Evolutionary conservation across 2,797 vertebrate genomes (phyloP).

Genomic region (Hoplostethus atlanticus): DNA sequence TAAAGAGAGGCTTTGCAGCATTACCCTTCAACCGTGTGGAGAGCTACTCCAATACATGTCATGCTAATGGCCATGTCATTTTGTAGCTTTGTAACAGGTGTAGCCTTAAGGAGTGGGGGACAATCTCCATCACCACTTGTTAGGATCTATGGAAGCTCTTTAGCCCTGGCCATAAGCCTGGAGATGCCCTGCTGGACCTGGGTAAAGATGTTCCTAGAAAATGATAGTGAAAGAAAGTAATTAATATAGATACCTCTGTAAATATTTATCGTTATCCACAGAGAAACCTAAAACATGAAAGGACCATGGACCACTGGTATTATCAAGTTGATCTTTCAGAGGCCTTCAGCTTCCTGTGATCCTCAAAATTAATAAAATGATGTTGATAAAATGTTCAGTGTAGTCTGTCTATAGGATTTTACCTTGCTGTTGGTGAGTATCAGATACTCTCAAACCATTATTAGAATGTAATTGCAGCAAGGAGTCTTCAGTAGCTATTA

Average conservation of each 20-base stretch:
- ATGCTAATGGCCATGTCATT: background rate
- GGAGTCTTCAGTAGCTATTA: background rate
- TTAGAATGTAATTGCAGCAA: background rate
- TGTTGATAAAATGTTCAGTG: too few relatives aligned
- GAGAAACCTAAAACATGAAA: too few relatives aligned
- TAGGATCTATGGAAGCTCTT: conserved; percentile 39
- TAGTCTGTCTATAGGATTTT: too few relatives aligned
- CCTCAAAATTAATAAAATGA: too few relatives aligned
- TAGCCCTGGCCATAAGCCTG: conserved; percentile 19
- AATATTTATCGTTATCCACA: background rate
- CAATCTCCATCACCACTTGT: conserved; percentile 31
- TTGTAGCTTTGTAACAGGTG: background rate
- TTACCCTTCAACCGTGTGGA: background rate
- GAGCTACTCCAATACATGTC: background rate
- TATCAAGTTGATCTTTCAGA: too few relatives aligned
- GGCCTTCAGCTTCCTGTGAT: too few relatives aligned
- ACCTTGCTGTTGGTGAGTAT: too few relatives aligned
- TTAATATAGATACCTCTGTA: conserved; percentile 1
- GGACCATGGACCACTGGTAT: too few relatives aligned
- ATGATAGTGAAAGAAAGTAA: conserved; percentile 15
- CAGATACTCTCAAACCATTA: background rate
- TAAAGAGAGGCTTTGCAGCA: background rate
- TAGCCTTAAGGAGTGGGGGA: background rate
- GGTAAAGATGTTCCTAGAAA: conserved; percentile 5
- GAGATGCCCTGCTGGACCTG: background rate